These are phyloP conservation scores for Agelas oroides DNA, from an alignment of 37 sponge, comb jelly and placozoan genomes.

Conservation along the genomic window DNA sequence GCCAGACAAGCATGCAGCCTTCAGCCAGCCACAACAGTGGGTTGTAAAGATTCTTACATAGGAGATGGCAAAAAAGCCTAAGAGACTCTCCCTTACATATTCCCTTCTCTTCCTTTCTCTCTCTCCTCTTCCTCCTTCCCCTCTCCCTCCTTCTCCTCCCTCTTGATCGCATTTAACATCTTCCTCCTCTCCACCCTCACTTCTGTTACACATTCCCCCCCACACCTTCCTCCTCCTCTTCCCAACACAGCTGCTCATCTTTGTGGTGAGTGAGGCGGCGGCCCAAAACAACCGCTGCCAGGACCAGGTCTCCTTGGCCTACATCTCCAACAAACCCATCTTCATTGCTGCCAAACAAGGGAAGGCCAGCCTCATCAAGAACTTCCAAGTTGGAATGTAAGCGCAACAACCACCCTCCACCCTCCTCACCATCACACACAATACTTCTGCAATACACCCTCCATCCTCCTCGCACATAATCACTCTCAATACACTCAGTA, in stretches of 20 bases:
- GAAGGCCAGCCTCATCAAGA: conserved; percentile 24
- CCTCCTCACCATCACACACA: neutral
- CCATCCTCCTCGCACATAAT: neutral
- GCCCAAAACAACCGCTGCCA: conserved; percentile 65
- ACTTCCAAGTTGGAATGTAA: conserved; percentile 80
- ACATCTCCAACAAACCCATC: conserved; percentile 95
- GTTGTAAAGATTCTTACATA: no score
- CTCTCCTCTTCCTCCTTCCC: neutral
- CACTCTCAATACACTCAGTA: no score
- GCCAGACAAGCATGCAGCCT: no score
- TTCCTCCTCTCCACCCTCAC: neutral
- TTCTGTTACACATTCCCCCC: neutral
- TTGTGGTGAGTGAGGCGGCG: conserved; percentile 70
- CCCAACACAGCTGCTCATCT: conserved; percentile 43
- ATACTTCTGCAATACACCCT: neutral
- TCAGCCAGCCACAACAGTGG: no score
- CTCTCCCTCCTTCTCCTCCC: neutral
- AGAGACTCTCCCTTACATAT: neutral
- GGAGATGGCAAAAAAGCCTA: no score
- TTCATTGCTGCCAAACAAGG: conserved; percentile 45
- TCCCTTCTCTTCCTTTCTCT: neutral
- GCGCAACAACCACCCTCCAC: neutral
- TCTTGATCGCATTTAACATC: neutral
- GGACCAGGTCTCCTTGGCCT: conserved; percentile 89
- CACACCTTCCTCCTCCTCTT: neutral